A percentile compares a stretch with the other conserved stretches of the same genome.
phyloP scores from a whole-genome alignment of 2,888 invertebrate species.

The Parnassius mnemosyne region DNA sequence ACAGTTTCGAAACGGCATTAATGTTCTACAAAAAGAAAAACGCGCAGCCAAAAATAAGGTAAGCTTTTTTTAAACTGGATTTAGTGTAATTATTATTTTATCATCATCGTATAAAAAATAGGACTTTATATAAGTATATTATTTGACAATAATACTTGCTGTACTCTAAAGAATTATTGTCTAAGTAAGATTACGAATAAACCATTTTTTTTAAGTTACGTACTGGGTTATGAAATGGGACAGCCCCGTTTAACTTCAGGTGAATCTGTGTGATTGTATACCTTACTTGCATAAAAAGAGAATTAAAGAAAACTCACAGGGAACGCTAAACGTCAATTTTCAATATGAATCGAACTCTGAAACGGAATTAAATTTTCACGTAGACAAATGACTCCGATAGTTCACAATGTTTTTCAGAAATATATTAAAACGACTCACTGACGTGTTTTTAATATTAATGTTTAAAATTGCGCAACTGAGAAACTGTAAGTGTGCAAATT shows the following conservation, averaged over 20 bases:
- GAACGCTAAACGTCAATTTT: no score
- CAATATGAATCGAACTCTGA: no score
- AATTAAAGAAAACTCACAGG: no score
- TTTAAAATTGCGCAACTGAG: not conserved
- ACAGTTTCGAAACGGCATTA: slow-evolving; percentile 63
- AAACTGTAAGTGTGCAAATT: not conserved
- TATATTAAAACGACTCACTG: not conserved
- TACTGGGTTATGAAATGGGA: no score
- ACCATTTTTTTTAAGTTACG: no score
- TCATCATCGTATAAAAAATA: no score
- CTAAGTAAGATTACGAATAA: no score
- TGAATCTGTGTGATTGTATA: no score
- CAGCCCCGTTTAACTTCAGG: not conserved
- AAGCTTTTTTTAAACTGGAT: slow-evolving; percentile 29
- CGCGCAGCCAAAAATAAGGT: slow-evolving; percentile 54
- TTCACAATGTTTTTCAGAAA: not conserved
- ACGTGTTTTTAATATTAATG: not conserved
- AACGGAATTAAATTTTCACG: not conserved
- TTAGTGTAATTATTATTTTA: not conserved
- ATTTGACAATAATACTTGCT: no score
- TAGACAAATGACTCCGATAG: slow-evolving; percentile 8
- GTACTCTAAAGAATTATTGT: no score
- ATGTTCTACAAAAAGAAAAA: slow-evolving; percentile 57
- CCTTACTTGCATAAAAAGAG: no score
- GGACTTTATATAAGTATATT: no score